Base-by-base conservation (phyloP, 2,888 invertebrate species). In the Pheosia gnoma region DNA sequence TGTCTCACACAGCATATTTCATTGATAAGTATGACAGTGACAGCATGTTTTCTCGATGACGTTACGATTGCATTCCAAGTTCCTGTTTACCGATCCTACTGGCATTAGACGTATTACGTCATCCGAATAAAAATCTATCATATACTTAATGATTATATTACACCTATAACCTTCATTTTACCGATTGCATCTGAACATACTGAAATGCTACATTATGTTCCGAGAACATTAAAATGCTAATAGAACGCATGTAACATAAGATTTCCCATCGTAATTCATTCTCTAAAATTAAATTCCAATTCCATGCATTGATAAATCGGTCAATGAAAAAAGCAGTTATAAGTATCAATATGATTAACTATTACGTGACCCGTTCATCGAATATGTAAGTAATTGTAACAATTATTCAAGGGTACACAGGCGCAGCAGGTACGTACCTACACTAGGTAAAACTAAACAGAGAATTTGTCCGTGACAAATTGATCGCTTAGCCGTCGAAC, bases 391-490 rank as follows among this genome's bases (percentile, higher is more conserved):
- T 73, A 73, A 73, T 77, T 74, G 71, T 70, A 66, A 74, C 75
- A 75, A 77, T 78, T 80, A 79, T 79, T 75, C 74, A 74, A 73
- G 70, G 71, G 65, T 73, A 71, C 70, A 75, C 73, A 72, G 76
- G 61, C 74, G 41, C 74, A 75, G 74, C 76, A 66, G 76, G 74
- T 61, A 68, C 64, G 66, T 75, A 62, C 63, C 65, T 65, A 66
- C 75, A 75, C 76, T 77, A 68, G 69, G 82, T 84, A 75, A 80
- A 83, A 82, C 83, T 82, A 86, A 76, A 85, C 81, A 87, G 80
- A 85, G 81, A 87, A 84, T 81, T 84, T 84, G 84, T 81, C 84
- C 86, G 77, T 87, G 86, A 89, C 89, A 88, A 89, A 89, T 89
- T 85, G 85, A 77, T 70, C 83, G 83, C 81, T 84, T 84, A 85